A percentile compares a stretch with the other conserved stretches of the same genome.
Conservation (phyloP, 2,113 vertebrate species). For the Sceloporus undulatus region DNA sequence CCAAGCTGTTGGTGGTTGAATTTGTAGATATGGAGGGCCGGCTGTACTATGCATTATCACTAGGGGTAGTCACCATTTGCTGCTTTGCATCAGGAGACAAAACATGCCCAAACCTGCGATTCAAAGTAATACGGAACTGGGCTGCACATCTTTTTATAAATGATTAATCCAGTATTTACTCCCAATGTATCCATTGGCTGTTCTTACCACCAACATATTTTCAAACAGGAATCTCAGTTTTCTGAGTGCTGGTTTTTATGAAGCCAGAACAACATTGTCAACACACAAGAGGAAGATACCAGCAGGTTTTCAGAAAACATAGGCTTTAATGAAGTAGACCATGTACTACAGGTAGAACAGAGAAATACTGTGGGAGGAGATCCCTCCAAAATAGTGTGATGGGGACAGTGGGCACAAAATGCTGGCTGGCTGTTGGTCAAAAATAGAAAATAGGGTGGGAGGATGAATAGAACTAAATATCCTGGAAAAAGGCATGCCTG, state of each 20-base stretch:
- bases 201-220: too few relatives aligned
- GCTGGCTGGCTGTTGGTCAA: not conserved
- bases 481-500: not conserved
- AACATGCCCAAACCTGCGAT: too few relatives aligned
- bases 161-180: too few relatives aligned
- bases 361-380: not conserved
- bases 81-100: too few relatives aligned
- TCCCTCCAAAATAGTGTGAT: not conserved
- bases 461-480: not conserved
- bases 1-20: too few relatives aligned
- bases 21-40: too few relatives aligned
- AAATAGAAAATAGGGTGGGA: not conserved
- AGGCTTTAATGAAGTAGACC: not conserved
- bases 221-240: not conserved
- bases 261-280: not conserved
- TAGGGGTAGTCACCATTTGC: too few relatives aligned
- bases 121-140: too few relatives aligned
- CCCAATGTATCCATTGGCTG: too few relatives aligned
- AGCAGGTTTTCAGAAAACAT: not conserved
- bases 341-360: too few relatives aligned
- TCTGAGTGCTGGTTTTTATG: not conserved
- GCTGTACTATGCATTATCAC: too few relatives aligned
- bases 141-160: too few relatives aligned
- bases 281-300: not conserved
- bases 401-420: not conserved